phyloP scores from a whole-genome alignment of 1,140 invertebrate genomes.

The Sycophila sp. region DNA sequence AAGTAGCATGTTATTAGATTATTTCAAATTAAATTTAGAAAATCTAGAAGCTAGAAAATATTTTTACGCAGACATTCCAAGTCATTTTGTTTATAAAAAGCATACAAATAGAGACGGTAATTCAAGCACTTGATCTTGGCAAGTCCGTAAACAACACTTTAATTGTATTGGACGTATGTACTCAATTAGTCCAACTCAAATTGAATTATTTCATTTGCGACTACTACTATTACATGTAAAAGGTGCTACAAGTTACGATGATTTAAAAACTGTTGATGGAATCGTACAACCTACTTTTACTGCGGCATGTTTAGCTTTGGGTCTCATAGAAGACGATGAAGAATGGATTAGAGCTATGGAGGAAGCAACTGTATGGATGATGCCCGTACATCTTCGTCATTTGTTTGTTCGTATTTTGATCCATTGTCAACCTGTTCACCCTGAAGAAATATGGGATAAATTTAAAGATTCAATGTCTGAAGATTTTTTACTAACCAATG shows the following conservation, averaged over 20 bases:
- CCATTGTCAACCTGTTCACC: slow-evolving; percentile 32
- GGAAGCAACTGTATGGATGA: slow-evolving; percentile 24
- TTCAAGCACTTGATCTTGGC: not conserved
- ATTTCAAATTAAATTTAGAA: slow-evolving; percentile 23
- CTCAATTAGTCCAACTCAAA: slow-evolving; percentile 31
- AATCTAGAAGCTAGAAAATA: slow-evolving; percentile 18
- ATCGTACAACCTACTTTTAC: slow-evolving; percentile 44
- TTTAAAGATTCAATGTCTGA: slow-evolving; percentile 31
- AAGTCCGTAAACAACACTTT: slow-evolving; percentile 15
- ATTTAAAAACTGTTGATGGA: slow-evolving; percentile 52
- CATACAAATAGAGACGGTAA: not conserved
- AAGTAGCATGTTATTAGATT: slow-evolving; percentile 24
- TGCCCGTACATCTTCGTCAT: slow-evolving; percentile 10
- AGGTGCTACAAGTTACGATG: slow-evolving; percentile 50
- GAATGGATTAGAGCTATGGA: slow-evolving; percentile 43
- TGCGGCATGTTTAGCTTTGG: slow-evolving; percentile 45
- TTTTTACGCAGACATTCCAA: not conserved
- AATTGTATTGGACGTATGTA: slow-evolving; percentile 33
- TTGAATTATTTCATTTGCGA: slow-evolving; percentile 52
- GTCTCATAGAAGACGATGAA: slow-evolving; percentile 51
- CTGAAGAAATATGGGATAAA: slow-evolving; percentile 29
- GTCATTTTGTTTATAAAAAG: not conserved
- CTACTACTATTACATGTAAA: slow-evolving; percentile 28
- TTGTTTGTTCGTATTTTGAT: slow-evolving; percentile 32
- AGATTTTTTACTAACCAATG: slow-evolving; percentile 1